Evolutionary conservation across 2,113 vertebrate species (phyloP), one percentile per base, ranked within the genome.

Genomic region (Entelurus aequoreus): DNA sequence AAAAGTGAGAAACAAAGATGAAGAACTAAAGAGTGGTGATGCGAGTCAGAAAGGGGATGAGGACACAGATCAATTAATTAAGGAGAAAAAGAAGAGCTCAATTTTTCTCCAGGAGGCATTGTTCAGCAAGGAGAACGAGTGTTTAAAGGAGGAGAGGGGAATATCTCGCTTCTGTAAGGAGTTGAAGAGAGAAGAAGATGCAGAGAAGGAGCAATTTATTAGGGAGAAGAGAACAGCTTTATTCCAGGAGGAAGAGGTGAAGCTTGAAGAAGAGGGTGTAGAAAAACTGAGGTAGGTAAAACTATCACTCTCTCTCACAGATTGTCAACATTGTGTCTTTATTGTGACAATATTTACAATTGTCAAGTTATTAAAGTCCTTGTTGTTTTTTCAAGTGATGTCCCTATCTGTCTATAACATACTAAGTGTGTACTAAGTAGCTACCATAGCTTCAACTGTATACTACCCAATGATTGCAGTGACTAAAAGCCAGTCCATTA

Each of bases 211-310:
- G 47, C 53, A 9, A 19, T 21, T 63, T 28, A 14, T 14, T 28
- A 13, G 11, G 42, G 56, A 70, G 35, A 28, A 56, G 59, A 69
- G 84, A 65, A 85, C 74, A 55, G 4, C 15, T 60, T 37, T 56
- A n/a, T 40, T 76, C 48, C 80, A 44, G 0, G 74, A 92, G 37
- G 86, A 91, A 47, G 89, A 91, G 80, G 75, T 79, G 54, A 75
- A 54, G 66, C 86, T 94, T 48, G 83, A 56, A 66, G 82, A 87
- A 77, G 90, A 91, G 51, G 90, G 90, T 3, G 84, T 91, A n/a
- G 69, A 88, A 56, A 79, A 83, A 67, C 81, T 95, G 71, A 89
- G 92, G 95, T 96, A 78, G 52, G 70, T 48, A 16, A 28, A 46
- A 16, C 13, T 15, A 49, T 48, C n/a, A n/a, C 28, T 28, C 28